Evolutionary conservation across 2,113 vertebrate genomes (phyloP), one percentile per base, ranked within the genome.

Genomic region (Natator depressus): DNA sequence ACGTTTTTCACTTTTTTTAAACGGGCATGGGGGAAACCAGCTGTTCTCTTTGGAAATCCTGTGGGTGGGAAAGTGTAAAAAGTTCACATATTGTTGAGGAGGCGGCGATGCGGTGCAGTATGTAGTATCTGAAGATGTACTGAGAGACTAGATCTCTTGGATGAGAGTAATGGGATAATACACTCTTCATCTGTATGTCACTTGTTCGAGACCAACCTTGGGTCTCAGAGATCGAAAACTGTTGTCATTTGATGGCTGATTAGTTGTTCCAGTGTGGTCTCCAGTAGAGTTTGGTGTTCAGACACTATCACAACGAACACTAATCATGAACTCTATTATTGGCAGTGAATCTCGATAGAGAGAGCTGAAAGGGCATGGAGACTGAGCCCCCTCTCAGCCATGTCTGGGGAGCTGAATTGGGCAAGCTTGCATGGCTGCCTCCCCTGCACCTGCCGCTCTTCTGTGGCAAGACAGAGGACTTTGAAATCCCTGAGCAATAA

Each of bases 11-110:
- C 65, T 35, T n/a, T 69, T 69, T 69, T 10, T 5, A 69, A 93
- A 54, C 80, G 89, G 38, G 17, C 87, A 51, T 72, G 20, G 22
- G 31, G 65, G 65, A 87, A 94, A 95, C 79, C 42, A 89, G 55
- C 13, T 89, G 93, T 95, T 87, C 3, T 93, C 16, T 94, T 94
- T 49, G 78, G 49, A 93, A 46, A 93, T 94, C 69, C 5, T 38
- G 27, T 69, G 49, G 51, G 20, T 35, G 42, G 80, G 83, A 89
- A 94, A 78, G 80, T 22, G 69, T 88, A 95, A 75, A 92, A 81
- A 80, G n/a, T 13, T 17, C 91, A 85, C 14, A 46, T 38, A 51
- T 80, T 81, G 51, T 82, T 76, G 87, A 84, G 79, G 86, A 89
- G 38, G 2, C 8, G 91, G 25, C 72, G 54, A 19, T 69, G 72